A percentile compares a stretch with the other conserved stretches of the same genome.
Evolutionary conservation across 1,140 invertebrate genomes (phyloP).

Genomic region (Dreissena polymorpha): DNA sequence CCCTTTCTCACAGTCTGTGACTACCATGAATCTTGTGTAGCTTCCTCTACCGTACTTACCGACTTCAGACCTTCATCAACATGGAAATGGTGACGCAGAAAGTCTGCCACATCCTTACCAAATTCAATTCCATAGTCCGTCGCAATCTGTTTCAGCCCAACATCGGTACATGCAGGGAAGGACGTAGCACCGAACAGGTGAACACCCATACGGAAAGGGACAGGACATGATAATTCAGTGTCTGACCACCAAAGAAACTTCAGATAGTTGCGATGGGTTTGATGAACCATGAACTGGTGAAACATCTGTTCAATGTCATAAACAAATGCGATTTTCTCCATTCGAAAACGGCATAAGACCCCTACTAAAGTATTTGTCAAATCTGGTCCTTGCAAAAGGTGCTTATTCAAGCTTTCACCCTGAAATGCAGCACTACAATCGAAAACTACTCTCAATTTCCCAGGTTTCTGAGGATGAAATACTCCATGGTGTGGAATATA

Average conservation of each 20-base stretch:
- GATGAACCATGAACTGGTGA: slow-evolving; percentile 47
- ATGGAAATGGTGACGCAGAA: slow-evolving; percentile 61
- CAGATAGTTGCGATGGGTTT: slow-evolving; percentile 37
- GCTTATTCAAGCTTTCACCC: slow-evolving; percentile 60
- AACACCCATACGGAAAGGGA: background rate
- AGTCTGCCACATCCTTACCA: slow-evolving; percentile 21
- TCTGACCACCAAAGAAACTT: slow-evolving; percentile 57
- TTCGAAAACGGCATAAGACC: slow-evolving; percentile 58
- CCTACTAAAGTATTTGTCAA: slow-evolving; percentile 58
- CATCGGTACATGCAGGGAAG: slow-evolving; percentile 59
- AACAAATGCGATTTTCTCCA: slow-evolving; percentile 55
- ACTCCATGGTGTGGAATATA: slow-evolving; percentile 57
- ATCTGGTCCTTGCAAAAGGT: slow-evolving; percentile 62
- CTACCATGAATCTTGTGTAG: slow-evolving; percentile 48
- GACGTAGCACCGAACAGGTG: slow-evolving; percentile 58
- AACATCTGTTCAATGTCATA: slow-evolving; percentile 66
- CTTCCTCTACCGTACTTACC: slow-evolving; percentile 37
- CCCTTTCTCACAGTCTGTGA: slow-evolving; percentile 45
- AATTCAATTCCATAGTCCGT: slow-evolving; percentile 16
- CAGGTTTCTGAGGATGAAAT: slow-evolving; percentile 52
- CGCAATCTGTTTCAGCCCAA: slow-evolving; percentile 50
- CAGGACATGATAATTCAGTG: background rate
- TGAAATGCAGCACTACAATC: slow-evolving; percentile 57
- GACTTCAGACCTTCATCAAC: slow-evolving; percentile 65
- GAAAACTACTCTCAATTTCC: slow-evolving; percentile 61